Conservation (phyloP, 2,888 invertebrate species). For the Hirtodrosophila cameraria region DNA sequence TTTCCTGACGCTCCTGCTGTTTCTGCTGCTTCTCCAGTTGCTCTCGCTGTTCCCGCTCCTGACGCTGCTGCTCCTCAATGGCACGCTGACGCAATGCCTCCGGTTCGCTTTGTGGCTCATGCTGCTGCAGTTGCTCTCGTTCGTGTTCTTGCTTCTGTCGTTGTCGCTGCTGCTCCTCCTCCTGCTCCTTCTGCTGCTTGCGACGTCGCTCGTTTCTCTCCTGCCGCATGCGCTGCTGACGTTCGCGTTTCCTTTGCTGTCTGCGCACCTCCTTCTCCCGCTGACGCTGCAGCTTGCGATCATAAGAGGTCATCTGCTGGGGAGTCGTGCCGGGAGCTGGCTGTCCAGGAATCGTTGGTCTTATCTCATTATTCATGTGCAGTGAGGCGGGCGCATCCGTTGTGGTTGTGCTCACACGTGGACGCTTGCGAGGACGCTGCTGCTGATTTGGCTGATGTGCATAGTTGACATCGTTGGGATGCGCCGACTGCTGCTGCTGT, state of each 20-base stretch:
- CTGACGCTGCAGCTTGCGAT: slow-evolving; percentile 73
- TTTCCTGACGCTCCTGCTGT: slow-evolving; percentile 43
- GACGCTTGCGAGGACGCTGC: slow-evolving; percentile 48
- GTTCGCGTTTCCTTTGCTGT: slow-evolving; percentile 64
- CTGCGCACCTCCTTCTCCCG: slow-evolving; percentile 73
- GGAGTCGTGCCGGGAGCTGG: slow-evolving; percentile 19
- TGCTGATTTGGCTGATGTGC: slow-evolving; percentile 43
- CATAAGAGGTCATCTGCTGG: slow-evolving; percentile 65
- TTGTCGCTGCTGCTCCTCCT: slow-evolving; percentile 32
- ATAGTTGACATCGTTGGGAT: slow-evolving; percentile 70
- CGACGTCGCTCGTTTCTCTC: slow-evolving; percentile 52
- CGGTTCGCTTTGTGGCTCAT: slow-evolving; percentile 45
- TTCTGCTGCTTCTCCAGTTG: slow-evolving; percentile 35
- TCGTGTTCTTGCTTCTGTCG: slow-evolving; percentile 31
- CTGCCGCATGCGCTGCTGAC: slow-evolving; percentile 58
- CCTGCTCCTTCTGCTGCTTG: slow-evolving; percentile 33
- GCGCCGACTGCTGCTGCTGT: slow-evolving; percentile 27
- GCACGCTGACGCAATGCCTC: slow-evolving; percentile 42
- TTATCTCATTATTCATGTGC: slow-evolving; percentile 56
- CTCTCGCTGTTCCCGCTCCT: slow-evolving; percentile 31
- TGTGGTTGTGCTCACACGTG: slow-evolving; percentile 36
- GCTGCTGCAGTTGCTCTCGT: slow-evolving; percentile 49
- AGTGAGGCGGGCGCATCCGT: slow-evolving; percentile 23
- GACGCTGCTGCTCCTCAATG: slow-evolving; percentile 32
- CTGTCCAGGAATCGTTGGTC: slow-evolving; percentile 6